Conservation (phyloP, 2,888 invertebrate species). For the Dioctria linearis region DNA sequence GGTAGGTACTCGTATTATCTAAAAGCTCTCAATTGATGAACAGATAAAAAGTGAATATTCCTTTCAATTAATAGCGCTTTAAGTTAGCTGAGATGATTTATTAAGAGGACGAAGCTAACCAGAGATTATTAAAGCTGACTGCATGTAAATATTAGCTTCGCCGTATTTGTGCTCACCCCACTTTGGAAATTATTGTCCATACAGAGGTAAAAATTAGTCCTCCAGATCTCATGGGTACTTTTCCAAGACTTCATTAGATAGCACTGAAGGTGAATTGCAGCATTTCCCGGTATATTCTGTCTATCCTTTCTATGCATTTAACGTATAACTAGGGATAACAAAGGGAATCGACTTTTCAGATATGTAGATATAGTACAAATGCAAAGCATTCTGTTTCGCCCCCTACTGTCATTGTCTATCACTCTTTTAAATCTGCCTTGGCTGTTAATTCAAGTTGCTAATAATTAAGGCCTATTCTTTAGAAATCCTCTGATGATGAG, state of each 20-base stretch:
- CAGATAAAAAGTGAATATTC: not conserved
- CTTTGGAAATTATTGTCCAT: not conserved
- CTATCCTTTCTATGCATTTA: constrained; percentile 10
- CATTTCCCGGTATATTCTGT: not conserved
- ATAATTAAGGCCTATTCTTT: constrained; percentile 52
- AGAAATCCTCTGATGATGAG: constrained; percentile 38
- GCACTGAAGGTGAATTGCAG: not conserved
- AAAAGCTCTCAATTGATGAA: constrained; percentile 1
- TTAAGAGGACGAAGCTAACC: too few species aligned
- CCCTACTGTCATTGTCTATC: constrained; percentile 9
- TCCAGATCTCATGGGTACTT: not conserved
- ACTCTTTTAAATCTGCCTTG: not conserved
- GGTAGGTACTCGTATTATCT: not conserved
- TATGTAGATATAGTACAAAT: not conserved
- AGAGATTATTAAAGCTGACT: constrained; percentile 13
- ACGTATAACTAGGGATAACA: constrained; percentile 21
- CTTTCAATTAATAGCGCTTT: constrained; percentile 23
- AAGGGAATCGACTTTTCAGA: constrained; percentile 27
- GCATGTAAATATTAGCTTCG: constrained; percentile 5
- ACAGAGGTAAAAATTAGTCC: constrained; percentile 4
- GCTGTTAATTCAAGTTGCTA: constrained; percentile 51
- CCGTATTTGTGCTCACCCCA: not conserved
- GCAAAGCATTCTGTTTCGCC: not conserved
- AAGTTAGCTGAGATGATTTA: too few species aligned
- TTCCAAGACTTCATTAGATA: constrained; percentile 40